These are phyloP conservation scores for Halictus ligatus DNA, from an alignment of 2,888 invertebrate species.

Conservation along the genomic window DNA sequence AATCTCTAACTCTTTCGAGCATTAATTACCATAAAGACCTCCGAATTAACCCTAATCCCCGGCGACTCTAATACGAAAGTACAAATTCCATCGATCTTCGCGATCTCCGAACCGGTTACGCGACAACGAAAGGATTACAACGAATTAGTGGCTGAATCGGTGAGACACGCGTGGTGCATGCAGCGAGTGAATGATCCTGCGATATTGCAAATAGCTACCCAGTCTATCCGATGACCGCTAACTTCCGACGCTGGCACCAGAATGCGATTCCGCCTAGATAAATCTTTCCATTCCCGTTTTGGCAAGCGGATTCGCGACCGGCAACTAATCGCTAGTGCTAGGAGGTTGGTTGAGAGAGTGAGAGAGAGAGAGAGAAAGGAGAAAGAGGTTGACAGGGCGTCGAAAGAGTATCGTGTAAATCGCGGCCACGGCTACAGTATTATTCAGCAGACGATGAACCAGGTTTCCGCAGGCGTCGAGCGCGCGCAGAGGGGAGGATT, in stretches of 20 bases:
- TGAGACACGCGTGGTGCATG: not conserved
- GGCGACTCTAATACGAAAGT: not conserved
- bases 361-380: not conserved
- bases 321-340: not conserved
- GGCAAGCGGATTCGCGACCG: not conserved
- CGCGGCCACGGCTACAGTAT: not conserved
- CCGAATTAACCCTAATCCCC: not conserved
- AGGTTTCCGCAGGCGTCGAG: not conserved
- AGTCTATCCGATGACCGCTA: slow-evolving; percentile 12
- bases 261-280: slow-evolving; percentile 4
- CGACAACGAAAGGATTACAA: not conserved
- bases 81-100: not conserved
- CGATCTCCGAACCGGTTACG: not conserved
- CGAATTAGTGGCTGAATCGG: not conserved
- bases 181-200: slow-evolving; percentile 10
- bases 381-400: not conserved
- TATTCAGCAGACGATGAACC: slow-evolving; percentile 12
- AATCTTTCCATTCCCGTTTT: slow-evolving; percentile 18
- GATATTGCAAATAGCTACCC: slow-evolving; percentile 2
- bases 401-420: not conserved
- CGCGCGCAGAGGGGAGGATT: not conserved
- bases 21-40: not conserved
- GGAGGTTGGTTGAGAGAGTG: not conserved
- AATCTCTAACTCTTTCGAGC: not conserved
- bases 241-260: slow-evolving; percentile 11